These are phyloP conservation scores for Chlorops oryzae DNA, from an alignment of 1,140 invertebrate species.

Conservation along the genomic window DNA sequence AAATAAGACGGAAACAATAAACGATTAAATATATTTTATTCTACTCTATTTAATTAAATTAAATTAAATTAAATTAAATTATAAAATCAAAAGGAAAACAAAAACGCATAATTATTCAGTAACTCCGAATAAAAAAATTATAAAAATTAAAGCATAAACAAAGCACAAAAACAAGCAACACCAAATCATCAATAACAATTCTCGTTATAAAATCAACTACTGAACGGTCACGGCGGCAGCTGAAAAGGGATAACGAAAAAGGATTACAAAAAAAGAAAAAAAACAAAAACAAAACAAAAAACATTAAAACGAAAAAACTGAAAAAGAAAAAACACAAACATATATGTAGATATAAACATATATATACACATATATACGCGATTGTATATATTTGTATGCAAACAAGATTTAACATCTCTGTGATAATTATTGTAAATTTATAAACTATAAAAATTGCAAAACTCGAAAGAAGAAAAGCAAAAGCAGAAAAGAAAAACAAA, in stretches of 20 bases:
- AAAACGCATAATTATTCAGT: constrained; percentile 5
- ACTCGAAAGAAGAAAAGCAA: constrained; percentile 17
- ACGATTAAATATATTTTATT: constrained; percentile 7
- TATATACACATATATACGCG: too few species aligned
- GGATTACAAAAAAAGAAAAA: constrained; percentile 3
- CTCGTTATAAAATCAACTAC: too few species aligned
- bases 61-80: constrained; percentile 12
- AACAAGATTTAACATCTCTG: constrained; percentile 48
- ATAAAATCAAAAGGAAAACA: constrained; percentile 1
- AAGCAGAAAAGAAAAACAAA: constrained; percentile 10
- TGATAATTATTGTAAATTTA: constrained; percentile 50
- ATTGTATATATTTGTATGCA: too few species aligned
- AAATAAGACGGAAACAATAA: constrained; percentile 16
- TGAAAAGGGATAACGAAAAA: constrained; percentile 8
- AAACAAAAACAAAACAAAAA: constrained; percentile 14
- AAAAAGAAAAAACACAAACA: constrained; percentile 29
- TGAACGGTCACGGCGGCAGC: too few species aligned
- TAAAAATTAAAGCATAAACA: constrained; percentile 15
- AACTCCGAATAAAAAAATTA: constrained; percentile 17
- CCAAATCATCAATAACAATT: too few species aligned
- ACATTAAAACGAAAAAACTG: constrained; percentile 17
- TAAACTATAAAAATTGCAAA: constrained; percentile 30
- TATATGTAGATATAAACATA: constrained; percentile 27
- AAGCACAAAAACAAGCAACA: constrained; percentile 5
- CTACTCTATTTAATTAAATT: neutral